phyloP scores from a whole-genome alignment of 2,888 invertebrate species.

The Podabrus alpinus region DNA sequence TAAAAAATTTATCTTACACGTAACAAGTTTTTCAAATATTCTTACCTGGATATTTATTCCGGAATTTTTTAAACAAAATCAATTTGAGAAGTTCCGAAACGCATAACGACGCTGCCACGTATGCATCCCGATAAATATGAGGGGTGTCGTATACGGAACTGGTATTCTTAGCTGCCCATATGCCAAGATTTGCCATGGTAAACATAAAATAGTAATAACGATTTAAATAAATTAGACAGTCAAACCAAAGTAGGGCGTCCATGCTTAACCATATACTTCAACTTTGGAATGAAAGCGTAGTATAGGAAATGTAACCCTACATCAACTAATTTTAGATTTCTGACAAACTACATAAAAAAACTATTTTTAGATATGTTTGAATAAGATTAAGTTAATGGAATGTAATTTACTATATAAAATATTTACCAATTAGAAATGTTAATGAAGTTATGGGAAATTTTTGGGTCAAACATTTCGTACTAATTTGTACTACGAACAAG shows the following conservation, averaged over 20 bases:
- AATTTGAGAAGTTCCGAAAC: slow-evolving; percentile 19
- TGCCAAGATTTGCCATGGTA: slow-evolving; percentile 10
- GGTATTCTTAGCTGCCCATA: slow-evolving; percentile 19
- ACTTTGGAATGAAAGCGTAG: neutral
- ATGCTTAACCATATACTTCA: slow-evolving; percentile 4
- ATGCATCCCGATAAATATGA: slow-evolving; percentile 13
- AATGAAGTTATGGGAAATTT: neutral
- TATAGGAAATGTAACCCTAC: neutral
- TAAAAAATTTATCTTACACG: neutral
- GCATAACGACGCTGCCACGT: slow-evolving; percentile 2
- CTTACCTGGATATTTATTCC: slow-evolving; percentile 17
- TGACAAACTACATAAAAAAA: neutral
- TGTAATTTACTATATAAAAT: neutral
- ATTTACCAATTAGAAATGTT: neutral
- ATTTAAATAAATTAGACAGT: slow-evolving; percentile 21
- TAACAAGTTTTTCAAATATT: neutral
- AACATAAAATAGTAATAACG: slow-evolving; percentile 24
- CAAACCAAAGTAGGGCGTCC: slow-evolving; percentile 21
- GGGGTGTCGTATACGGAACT: slow-evolving; percentile 18
- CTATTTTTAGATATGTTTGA: neutral
- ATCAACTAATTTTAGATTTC: neutral
- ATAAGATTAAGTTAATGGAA: neutral
- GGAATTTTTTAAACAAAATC: slow-evolving; percentile 13
- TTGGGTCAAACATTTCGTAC: neutral
- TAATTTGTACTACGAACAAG: neutral